phyloP scores from a whole-genome alignment of 2,113 vertebrate genomes.

The Brachirus orientalis region DNA sequence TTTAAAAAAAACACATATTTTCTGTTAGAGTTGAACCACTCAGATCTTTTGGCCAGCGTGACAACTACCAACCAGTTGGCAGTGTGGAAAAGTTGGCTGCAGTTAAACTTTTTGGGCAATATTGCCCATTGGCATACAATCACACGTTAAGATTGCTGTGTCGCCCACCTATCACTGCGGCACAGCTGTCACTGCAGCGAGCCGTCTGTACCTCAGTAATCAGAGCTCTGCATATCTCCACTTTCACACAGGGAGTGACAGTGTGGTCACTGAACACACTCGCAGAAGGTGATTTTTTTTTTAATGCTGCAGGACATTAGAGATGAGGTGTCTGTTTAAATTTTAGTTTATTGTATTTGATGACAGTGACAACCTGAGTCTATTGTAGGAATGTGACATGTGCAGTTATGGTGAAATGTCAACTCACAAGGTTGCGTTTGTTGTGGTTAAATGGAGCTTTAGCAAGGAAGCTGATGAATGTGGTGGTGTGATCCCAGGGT shows the following conservation, averaged over 20 bases:
- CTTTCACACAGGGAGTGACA: constrained; percentile 54
- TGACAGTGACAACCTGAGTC: constrained; percentile 30
- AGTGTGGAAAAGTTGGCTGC: constrained; percentile 72
- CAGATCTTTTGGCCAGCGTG: constrained; percentile 56
- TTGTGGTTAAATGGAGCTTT: neutral
- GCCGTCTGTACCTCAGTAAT: constrained; percentile 63
- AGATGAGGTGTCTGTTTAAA: constrained; percentile 10
- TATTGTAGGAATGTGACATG: constrained; percentile 18
- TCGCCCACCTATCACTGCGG: constrained; percentile 76
- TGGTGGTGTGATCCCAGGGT: constrained; percentile 51
- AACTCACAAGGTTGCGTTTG: neutral
- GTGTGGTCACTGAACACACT: constrained; percentile 38
- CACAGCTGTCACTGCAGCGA: constrained; percentile 74
- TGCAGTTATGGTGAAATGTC: constrained; percentile 9
- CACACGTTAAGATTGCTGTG: constrained; percentile 67
- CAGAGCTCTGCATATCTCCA: constrained; percentile 68
- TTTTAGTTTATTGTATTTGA: too few species aligned
- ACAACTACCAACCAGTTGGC: constrained; percentile 70
- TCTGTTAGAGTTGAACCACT: constrained; percentile 43
- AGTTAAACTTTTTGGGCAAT: constrained; percentile 71
- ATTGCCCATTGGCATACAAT: constrained; percentile 74
- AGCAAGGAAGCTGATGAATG: constrained; percentile 3
- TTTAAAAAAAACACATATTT: constrained; percentile 28
- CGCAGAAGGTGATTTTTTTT: constrained; percentile 38
- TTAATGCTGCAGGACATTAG: constrained; percentile 7